A percentile compares a stretch with the other conserved stretches of the same genome.
These are phyloP conservation scores for Drosophila nannoptera DNA, from an alignment of 1,140 invertebrate species.

Conservation along the genomic window DNA sequence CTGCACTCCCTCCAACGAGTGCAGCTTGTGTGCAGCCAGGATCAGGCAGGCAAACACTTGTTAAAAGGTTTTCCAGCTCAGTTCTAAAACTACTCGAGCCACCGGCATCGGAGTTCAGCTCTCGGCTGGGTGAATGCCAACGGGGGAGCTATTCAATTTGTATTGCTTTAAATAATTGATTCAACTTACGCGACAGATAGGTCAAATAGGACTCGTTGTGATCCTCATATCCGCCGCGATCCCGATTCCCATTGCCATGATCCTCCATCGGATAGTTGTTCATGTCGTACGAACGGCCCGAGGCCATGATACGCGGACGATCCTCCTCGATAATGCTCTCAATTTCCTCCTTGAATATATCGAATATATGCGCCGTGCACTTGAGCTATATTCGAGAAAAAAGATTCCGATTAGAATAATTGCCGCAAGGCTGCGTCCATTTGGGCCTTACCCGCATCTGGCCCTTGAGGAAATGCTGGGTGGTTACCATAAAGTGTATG, in stretches of 20 bases:
- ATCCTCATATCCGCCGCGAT: constrained; percentile 67
- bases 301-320: constrained; percentile 76
- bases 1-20: not conserved
- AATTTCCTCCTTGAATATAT: constrained; percentile 78
- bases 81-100: constrained; percentile 6
- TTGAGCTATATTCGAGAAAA: constrained; percentile 65
- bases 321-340: constrained; percentile 78
- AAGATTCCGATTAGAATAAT: not conserved
- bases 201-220: constrained; percentile 78
- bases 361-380: constrained; percentile 75
- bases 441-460: constrained; percentile 79
- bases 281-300: constrained; percentile 74
- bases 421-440: not conserved
- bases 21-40: constrained; percentile 23
- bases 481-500: constrained; percentile 81
- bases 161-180: not conserved
- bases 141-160: not conserved
- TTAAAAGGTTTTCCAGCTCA: constrained; percentile 20
- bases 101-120: not conserved
- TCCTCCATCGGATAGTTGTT: constrained; percentile 74
- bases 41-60: constrained; percentile 31
- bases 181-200: constrained; percentile 64
- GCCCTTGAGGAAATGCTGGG: constrained; percentile 80
- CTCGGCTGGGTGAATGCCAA: constrained; percentile 13
- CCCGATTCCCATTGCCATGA: constrained; percentile 56